phyloP scores from a whole-genome alignment of 2,113 vertebrate genomes.

The Centropus bengalensis region DNA sequence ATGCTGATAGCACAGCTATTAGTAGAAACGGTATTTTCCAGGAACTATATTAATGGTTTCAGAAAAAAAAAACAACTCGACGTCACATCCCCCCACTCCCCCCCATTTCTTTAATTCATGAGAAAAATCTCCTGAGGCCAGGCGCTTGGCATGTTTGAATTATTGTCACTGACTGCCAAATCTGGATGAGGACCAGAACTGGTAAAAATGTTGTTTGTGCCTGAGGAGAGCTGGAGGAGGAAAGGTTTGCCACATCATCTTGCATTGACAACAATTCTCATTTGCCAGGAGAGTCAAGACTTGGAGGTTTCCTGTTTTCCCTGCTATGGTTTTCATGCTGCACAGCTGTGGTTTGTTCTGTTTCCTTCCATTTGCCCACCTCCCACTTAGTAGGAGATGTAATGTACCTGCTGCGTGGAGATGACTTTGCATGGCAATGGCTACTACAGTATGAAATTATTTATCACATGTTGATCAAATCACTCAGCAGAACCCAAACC shows the following conservation, averaged over 20 bases:
- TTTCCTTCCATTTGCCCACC: not conserved
- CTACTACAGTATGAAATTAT: not conserved
- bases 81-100: not conserved
- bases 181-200: not conserved
- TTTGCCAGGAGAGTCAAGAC: not conserved
- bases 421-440: not conserved
- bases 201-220: not conserved
- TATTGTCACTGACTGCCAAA: not conserved
- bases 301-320: not conserved
- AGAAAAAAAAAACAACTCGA: not conserved
- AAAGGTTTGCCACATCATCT: not conserved
- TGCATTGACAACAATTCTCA: not conserved
- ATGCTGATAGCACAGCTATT: not conserved
- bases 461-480: not conserved
- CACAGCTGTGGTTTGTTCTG: rapidly evolving
- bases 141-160: not conserved
- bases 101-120: not conserved
- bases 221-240: not conserved
- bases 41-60: not conserved
- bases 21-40: not conserved
- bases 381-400: not conserved
- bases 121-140: slow-evolving; percentile 26
- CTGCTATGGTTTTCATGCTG: not conserved
- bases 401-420: not conserved
- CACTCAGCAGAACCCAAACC: not conserved